Evolutionary conservation across 2,888 invertebrate species (phyloP), one percentile per base, ranked within the genome.

Genomic region (Fragum fragum): DNA sequence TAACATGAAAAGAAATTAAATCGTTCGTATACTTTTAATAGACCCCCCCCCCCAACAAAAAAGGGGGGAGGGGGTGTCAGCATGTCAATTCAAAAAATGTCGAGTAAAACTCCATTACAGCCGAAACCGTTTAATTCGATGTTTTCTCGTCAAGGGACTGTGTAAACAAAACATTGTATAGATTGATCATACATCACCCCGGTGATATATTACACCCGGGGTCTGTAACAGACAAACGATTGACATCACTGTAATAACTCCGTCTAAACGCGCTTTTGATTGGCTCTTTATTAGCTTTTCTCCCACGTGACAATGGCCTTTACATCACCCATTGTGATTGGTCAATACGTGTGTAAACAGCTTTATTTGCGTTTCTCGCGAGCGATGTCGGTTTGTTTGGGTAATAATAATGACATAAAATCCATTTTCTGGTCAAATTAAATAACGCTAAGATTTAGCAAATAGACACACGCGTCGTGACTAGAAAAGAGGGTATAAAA

Each of bases 371-470:
- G 47, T 79, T 82, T 83, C 83, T 73, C 79, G 66, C 76, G 76
- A 63, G 32, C 75, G 39, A 36, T 79, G 79, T 76, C 75, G 61
- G 72, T 69, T 78, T 82, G 71, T 78, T 78, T 75, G 74, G 53
- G 53, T 61, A 59, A 72, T 36, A 72, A 72, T 68, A 63, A 79
- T 81, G 85, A 85, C 81, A 81, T 81, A 77, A 81, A 85, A 79
- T 81, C 81, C 81, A 81, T 81, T 81, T 73, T 74, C 28, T 57
- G 55, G 29, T 68, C 79, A 85, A 85, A 81, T 76, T 79, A 79
- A 83, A 82, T 72, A 82, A 73, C 73, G 70, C 76, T 76, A 68
- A 78, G 76, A 76, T 73, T 76, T 53, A 66, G 73, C 72, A 76
- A 76, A 76, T 55, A 81, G 32, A 59, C 52, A 53, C 81, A 76